A percentile compares a stretch with the other conserved stretches of the same genome.
phyloP scores from a whole-genome alignment of 2,888 invertebrate species.

The Ypsolopha scabrella region DNA sequence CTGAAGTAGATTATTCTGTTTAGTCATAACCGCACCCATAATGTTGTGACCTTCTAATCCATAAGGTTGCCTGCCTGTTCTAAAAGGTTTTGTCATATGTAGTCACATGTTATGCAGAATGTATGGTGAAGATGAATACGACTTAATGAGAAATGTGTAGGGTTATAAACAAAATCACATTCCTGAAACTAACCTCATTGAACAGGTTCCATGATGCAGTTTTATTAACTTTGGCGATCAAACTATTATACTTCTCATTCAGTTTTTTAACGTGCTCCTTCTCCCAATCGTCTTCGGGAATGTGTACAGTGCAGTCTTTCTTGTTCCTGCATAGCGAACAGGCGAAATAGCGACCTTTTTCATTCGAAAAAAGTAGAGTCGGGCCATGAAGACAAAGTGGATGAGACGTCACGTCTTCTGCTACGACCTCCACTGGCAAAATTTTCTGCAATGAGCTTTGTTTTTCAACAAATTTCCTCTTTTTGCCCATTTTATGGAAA shows the following conservation, averaged over 20 bases:
- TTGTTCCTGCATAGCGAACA: slow-evolving; percentile 88
- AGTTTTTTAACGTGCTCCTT: slow-evolving; percentile 54
- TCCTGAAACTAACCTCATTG: slow-evolving; percentile 48
- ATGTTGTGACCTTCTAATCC: too few species aligned
- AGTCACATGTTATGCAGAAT: too few species aligned
- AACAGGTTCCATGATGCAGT: slow-evolving; percentile 59
- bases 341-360: slow-evolving; percentile 76
- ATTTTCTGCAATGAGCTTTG: slow-evolving; percentile 20
- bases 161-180: neutral
- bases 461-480: slow-evolving; percentile 35
- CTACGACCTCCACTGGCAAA: slow-evolving; percentile 60
- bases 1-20: too few species aligned
- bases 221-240: slow-evolving; percentile 65
- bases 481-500: slow-evolving; percentile 29
- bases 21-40: too few species aligned
- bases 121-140: too few species aligned
- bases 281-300: slow-evolving; percentile 66
- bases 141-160: too few species aligned
- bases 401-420: slow-evolving; percentile 70
- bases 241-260: slow-evolving; percentile 52
- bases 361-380: slow-evolving; percentile 76
- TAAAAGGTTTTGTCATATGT: too few species aligned
- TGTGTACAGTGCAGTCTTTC: slow-evolving; percentile 80
- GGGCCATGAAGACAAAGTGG: slow-evolving; percentile 84
- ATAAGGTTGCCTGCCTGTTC: too few species aligned